A percentile compares a stretch with the other conserved stretches of the same genome.
phyloP scores from a whole-genome alignment of 2,113 vertebrate species.

The Marmota monax region DNA sequence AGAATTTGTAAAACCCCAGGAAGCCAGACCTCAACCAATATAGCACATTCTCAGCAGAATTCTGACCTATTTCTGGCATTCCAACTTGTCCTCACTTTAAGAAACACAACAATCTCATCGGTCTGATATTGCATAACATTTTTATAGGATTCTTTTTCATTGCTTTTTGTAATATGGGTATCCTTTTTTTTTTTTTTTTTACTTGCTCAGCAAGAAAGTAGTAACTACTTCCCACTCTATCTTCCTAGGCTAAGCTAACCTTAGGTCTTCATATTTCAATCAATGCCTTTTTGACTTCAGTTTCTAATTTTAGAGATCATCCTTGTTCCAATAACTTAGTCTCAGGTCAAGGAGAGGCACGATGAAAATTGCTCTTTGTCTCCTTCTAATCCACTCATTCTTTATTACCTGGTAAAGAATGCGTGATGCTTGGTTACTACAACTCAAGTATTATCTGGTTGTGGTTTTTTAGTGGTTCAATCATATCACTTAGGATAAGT shows the following conservation, averaged over 20 bases:
- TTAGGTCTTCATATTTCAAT: background rate
- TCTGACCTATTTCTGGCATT: background rate
- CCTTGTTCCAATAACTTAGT: background rate
- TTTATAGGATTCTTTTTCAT: background rate
- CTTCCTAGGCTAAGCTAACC: background rate
- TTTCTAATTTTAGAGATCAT: background rate
- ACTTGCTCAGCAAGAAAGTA: background rate
- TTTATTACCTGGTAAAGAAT: background rate
- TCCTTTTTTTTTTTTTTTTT: background rate
- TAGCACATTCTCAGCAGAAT: slow-evolving; percentile 1
- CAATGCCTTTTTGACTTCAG: background rate
- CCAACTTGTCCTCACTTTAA: background rate
- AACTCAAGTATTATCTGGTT: background rate
- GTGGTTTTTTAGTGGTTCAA: background rate
- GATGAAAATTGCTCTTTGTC: background rate
- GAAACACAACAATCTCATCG: background rate
- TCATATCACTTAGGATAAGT: background rate
- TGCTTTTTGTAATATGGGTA: background rate
- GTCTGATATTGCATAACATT: background rate
- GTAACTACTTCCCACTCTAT: background rate
- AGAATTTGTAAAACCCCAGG: background rate
- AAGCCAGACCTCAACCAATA: background rate
- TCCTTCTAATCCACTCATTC: background rate
- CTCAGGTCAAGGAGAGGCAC: background rate
- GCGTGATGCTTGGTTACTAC: background rate